These are phyloP conservation scores for Pygmarrhopalites habei DNA, from an alignment of 1,140 invertebrate genomes.

Conservation along the genomic window DNA sequence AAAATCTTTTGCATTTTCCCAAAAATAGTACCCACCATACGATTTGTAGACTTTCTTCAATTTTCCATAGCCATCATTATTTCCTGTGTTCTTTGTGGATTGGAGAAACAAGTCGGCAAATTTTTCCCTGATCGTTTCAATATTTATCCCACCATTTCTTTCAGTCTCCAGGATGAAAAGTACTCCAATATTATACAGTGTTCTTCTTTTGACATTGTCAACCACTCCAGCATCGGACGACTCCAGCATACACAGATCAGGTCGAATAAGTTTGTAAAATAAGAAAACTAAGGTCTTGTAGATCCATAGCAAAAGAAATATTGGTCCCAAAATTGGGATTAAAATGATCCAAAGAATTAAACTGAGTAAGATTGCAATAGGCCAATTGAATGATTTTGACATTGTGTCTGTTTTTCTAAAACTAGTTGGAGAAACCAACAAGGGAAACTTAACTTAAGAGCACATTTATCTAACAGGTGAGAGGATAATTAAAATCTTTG, in stretches of 20 bases:
- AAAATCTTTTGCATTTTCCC: neutral
- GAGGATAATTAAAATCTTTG: too few species aligned
- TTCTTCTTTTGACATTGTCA: neutral
- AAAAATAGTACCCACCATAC: slow-evolving; percentile 5
- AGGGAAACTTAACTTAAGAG: too few species aligned
- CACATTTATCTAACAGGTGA: too few species aligned
- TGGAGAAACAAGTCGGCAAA: neutral
- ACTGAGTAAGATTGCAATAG: neutral
- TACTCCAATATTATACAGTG: slow-evolving; percentile 5
- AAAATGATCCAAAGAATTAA: neutral
- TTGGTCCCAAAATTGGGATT: neutral
- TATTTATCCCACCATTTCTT: neutral
- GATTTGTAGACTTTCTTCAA: neutral
- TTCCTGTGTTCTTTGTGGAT: too few species aligned
- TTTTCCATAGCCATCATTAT: neutral
- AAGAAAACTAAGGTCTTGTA: neutral
- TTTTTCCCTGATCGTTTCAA: neutral
- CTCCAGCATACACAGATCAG: neutral
- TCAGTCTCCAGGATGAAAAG: neutral
- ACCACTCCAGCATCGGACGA: neutral
- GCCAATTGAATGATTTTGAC: neutral
- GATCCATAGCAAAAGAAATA: neutral
- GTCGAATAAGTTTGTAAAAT: neutral
- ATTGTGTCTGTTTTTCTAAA: too few species aligned
- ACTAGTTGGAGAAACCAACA: too few species aligned